Evolutionary conservation across 2,888 invertebrate species (phyloP).

Genomic region (Torymus texanus): DNA sequence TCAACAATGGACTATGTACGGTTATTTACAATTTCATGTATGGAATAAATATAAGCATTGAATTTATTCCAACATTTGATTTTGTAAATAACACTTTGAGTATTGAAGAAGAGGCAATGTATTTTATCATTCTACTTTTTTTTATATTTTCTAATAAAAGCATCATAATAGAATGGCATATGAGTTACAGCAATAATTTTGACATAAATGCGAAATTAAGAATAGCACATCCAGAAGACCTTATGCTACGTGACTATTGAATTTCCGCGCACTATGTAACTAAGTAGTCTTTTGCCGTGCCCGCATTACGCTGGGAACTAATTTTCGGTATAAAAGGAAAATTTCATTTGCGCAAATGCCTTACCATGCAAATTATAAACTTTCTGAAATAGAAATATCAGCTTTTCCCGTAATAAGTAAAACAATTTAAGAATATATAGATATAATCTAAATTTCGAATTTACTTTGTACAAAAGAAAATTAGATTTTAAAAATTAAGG

Average conservation of each 20-base stretch:
- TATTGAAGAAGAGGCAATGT: no score
- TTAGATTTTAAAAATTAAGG: no score
- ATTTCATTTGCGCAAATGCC: slow-evolving; percentile 24
- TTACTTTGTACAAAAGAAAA: background rate
- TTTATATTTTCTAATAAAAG: no score
- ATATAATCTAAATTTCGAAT: background rate
- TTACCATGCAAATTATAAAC: slow-evolving; percentile 10
- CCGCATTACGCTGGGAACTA: slow-evolving; percentile 19
- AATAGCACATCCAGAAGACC: background rate
- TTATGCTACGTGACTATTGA: slow-evolving; percentile 13
- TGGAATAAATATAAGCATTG: background rate
- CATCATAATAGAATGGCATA: no score
- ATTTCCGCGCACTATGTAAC: slow-evolving; percentile 12
- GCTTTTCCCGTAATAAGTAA: background rate
- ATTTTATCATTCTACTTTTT: no score
- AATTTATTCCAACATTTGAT: no score
- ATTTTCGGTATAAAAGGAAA: slow-evolving; percentile 36
- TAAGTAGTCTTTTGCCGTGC: slow-evolving; percentile 12
- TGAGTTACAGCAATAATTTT: background rate
- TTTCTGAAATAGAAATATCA: slow-evolving; percentile 14
- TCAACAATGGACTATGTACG: no score
- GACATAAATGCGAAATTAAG: background rate
- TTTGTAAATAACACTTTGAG: no score
- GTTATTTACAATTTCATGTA: no score
- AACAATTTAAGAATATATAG: background rate